phyloP scores from a whole-genome alignment of 2,888 invertebrate genomes.

The Nudaria mundana region DNA sequence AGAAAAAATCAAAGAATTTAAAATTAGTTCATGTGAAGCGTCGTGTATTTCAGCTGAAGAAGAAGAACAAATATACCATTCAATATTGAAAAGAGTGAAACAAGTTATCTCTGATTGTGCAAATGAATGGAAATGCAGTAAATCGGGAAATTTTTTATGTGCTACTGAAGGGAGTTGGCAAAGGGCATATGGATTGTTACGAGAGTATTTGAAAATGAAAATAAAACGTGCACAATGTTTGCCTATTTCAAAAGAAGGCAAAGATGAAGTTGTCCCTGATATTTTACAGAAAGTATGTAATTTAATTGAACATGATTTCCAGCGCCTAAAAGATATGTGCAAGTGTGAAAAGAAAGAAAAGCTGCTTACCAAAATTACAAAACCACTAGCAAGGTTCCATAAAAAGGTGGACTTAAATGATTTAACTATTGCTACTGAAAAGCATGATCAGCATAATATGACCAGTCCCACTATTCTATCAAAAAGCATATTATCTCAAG shows the following conservation, averaged over 20 bases:
- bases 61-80: slow-evolving; percentile 50
- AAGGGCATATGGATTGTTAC: slow-evolving; percentile 61
- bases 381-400: neutral
- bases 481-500: slow-evolving; percentile 36
- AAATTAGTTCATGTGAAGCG: slow-evolving; percentile 40
- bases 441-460: neutral
- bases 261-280: slow-evolving; percentile 42
- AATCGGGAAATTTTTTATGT: slow-evolving; percentile 24
- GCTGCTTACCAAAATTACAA: slow-evolving; percentile 4
- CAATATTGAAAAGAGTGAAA: slow-evolving; percentile 56
- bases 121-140: slow-evolving; percentile 48
- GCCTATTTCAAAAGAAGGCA: slow-evolving; percentile 40
- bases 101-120: slow-evolving; percentile 55
- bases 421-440: slow-evolving; percentile 9
- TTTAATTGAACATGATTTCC: slow-evolving; percentile 66
- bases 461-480: neutral
- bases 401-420: slow-evolving; percentile 39
- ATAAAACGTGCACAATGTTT: slow-evolving; percentile 59
- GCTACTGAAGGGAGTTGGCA: slow-evolving; percentile 55
- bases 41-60: slow-evolving; percentile 46
- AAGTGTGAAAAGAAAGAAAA: slow-evolving; percentile 32
- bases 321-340: slow-evolving; percentile 54
- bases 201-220: slow-evolving; percentile 71
- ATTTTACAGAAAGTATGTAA: slow-evolving; percentile 56
- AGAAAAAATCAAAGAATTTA: slow-evolving; percentile 53